A percentile compares a stretch with the other conserved stretches of the same genome.
phyloP scores from a whole-genome alignment of 2,888 invertebrate genomes.

The Amblyjoppa fuscipennis region DNA sequence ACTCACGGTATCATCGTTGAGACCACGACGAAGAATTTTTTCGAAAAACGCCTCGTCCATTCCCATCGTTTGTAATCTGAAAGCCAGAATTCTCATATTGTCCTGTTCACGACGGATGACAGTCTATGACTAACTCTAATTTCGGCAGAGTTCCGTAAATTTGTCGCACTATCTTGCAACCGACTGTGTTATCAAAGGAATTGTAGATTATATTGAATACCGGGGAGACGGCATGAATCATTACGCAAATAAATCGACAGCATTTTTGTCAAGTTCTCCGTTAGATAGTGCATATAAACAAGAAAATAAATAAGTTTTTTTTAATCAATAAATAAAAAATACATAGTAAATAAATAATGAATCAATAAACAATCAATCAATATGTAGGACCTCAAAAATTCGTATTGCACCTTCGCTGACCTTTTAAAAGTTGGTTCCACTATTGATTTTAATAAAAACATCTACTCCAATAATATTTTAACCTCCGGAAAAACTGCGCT shows the following conservation, averaged over 20 bases:
- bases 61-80: background rate
- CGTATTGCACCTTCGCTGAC: too few species aligned
- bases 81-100: background rate
- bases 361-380: too few species aligned
- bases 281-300: background rate
- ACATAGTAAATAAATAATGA: too few species aligned
- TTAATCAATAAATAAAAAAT: too few species aligned
- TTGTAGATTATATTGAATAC: background rate
- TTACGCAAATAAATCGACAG: background rate
- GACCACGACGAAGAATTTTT: conserved; percentile 40
- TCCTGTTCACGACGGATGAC: background rate
- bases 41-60: conserved; percentile 53
- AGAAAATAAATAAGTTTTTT: background rate
- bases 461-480: background rate
- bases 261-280: background rate
- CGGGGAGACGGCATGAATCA: background rate
- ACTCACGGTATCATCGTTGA: conserved; percentile 51
- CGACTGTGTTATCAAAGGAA: background rate
- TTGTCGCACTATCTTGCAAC: background rate
- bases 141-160: background rate
- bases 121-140: background rate
- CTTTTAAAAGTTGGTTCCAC: too few species aligned
- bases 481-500: background rate
- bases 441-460: too few species aligned
- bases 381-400: too few species aligned